These are phyloP conservation scores for Heliconius melpomene DNA, from an alignment of 1,140 invertebrate genomes.

Conservation along the genomic window DNA sequence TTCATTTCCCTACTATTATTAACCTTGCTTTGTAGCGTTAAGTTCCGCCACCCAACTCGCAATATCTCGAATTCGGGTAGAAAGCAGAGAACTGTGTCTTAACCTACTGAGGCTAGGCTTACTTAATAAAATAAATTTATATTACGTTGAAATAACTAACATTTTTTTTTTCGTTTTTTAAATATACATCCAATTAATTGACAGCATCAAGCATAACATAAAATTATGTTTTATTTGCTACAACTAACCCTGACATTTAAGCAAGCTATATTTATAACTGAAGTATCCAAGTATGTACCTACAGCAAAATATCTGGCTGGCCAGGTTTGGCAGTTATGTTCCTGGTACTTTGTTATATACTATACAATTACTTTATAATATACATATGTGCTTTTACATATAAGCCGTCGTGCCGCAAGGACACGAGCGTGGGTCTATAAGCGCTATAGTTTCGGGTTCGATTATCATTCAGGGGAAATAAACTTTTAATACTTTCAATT, in stretches of 20 bases:
- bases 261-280: background rate
- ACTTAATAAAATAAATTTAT: too few relatives aligned
- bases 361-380: background rate
- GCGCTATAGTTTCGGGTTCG: too few relatives aligned
- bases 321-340: background rate
- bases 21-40: too few relatives aligned
- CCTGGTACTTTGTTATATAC: background rate
- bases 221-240: background rate
- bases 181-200: background rate
- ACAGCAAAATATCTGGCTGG: background rate
- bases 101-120: too few relatives aligned
- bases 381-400: too few relatives aligned
- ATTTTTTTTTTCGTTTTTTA: background rate
- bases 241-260: background rate
- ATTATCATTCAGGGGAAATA: too few relatives aligned
- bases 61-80: background rate
- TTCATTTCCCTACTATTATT: background rate
- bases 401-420: too few relatives aligned
- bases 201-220: background rate
- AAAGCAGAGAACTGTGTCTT: background rate
- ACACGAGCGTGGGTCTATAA: too few relatives aligned
- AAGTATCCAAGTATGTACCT: background rate
- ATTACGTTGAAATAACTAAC: too few relatives aligned
- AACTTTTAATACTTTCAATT: too few relatives aligned
- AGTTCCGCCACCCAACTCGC: too few relatives aligned